Base-by-base conservation (phyloP, 2,113 vertebrate species). In the Gallinago paraguaiae region DNA sequence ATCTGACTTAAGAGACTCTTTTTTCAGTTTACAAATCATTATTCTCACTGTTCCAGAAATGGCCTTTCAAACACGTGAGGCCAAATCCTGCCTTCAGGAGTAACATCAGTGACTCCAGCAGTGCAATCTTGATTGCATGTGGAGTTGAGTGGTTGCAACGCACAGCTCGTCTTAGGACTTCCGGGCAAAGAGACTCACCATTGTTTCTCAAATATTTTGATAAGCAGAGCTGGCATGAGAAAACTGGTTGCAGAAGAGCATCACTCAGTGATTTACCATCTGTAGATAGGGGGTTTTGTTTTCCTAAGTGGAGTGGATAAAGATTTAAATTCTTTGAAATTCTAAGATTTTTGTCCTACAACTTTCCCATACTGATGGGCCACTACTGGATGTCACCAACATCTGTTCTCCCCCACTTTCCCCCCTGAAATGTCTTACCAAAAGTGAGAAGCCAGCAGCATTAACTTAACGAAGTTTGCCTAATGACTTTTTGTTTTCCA, bases 211-310 rank as follows among this genome's bases (percentile, higher is more conserved):
- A 13, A n/a, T 10, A 6, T 53, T 63, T 82, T 64, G 33, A 37
- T 41, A 72, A 63, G 11, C 13, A 41, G 17, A 69, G 7, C 14
- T 83, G 19, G 50, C 18, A 56, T 1, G 1, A 83, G 28, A 12
- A 50, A 79, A 57, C 13, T 10, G 4, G 11, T 20, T 24, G 14
- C 20, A 88, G 43, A 83, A 35, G 19, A 1, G 2, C 19, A 57
- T 11, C 2, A 3, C 31, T 39, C 45, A 54, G 18, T 43, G 50
- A 51, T 56, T 60, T 68, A 31, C 22, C 17, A 45, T 27, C 27
- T 24, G 10, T 13, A 30, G 11, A 6, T 31, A 7, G 7, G 17
- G 4, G 3, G 0, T 27, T 64, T 61, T n/a, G 8, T 77, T 50
- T 61, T 56, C 28, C 13, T 46, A 59, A 37, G n/a, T 37, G 13